Conservation (phyloP, 2,797 vertebrate species). For the Lemur catta region DNA sequence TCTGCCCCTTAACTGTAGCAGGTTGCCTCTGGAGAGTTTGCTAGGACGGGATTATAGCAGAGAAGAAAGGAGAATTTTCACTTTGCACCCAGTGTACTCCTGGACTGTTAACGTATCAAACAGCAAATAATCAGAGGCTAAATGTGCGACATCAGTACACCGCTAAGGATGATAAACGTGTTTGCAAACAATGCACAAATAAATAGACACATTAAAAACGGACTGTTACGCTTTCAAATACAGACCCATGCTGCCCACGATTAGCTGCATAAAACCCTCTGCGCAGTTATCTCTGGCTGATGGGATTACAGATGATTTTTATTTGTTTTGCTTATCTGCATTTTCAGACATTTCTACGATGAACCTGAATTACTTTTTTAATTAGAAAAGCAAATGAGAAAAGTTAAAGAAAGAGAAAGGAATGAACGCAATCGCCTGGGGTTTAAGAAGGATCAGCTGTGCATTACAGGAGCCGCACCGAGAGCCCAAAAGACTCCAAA, state of each 20-base stretch:
- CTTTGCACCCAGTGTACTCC: accelerated
- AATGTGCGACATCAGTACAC: accelerated
- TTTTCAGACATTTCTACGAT: constrained; percentile 51
- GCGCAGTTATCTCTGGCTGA: neutral
- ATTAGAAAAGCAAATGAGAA: constrained; percentile 74
- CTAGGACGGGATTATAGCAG: accelerated
- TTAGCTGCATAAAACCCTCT: accelerated
- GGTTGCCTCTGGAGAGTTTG: neutral
- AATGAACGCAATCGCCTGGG: neutral
- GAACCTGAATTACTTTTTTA: constrained; percentile 73
- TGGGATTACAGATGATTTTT: neutral
- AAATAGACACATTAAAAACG: accelerated
- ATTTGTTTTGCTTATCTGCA: constrained; percentile 53
- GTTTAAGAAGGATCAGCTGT: neutral
- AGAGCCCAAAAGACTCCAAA: neutral
- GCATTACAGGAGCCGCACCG: accelerated
- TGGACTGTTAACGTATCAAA: accelerated
- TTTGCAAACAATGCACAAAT: accelerated
- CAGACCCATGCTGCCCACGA: accelerated
- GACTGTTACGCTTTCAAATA: accelerated
- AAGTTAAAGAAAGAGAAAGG: neutral
- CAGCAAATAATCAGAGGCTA: neutral
- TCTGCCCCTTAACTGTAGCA: accelerated
- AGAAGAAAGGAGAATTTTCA: accelerated
- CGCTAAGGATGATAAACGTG: neutral